Evolutionary conservation across 1,140 invertebrate species (phyloP), one percentile per base, ranked within the genome.

Genomic region (Thereuonema tuberculata): DNA sequence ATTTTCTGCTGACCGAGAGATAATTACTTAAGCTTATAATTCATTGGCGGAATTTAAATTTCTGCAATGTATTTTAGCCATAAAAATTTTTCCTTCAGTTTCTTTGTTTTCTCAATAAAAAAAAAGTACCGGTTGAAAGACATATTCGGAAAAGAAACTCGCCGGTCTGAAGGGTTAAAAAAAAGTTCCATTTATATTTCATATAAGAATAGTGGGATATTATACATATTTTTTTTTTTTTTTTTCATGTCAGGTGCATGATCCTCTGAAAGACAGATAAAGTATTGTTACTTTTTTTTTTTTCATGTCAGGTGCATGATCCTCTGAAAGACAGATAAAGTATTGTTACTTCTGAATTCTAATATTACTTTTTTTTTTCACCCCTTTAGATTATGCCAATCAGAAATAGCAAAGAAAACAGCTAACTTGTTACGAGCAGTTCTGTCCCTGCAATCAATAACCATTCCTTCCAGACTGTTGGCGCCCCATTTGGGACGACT

Each of bases 361-460:
- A 61, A 12, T 43, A 61, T 59, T 50, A 46, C 61, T 1, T 56
- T 43, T 56, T 63, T 23, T n/a, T 59, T 37, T n/a, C n/a, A n/a
- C n/a, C n/a, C n/a, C n/a, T 63, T 23, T 63, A 70, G 72, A 58
- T 70, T 84, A 28, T 83, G 81, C 66, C 80, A 82, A 70, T 78
- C 79, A 1, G 81, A 84, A 73, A 84, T 84, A 70, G 78, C 82
- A 0, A 80, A 82, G 63, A 74, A 78, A 56, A 75, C 76, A 24
- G 71, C 79, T 2, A 76, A 79, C 63, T 67, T 82, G 3, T 69
- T 80, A 24, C 68, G 74, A 61, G 77, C 74, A 62, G 67, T 83
- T n/a, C 65, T 80, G 1, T 65, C 74, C 2, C 64, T 81, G 2
- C 75, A 80, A 31, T 70, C 73, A 56, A 61, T 29, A 53, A 68